phyloP scores from a whole-genome alignment of 64 coral and sea anemone genomes.

The Montipora capricornis region DNA sequence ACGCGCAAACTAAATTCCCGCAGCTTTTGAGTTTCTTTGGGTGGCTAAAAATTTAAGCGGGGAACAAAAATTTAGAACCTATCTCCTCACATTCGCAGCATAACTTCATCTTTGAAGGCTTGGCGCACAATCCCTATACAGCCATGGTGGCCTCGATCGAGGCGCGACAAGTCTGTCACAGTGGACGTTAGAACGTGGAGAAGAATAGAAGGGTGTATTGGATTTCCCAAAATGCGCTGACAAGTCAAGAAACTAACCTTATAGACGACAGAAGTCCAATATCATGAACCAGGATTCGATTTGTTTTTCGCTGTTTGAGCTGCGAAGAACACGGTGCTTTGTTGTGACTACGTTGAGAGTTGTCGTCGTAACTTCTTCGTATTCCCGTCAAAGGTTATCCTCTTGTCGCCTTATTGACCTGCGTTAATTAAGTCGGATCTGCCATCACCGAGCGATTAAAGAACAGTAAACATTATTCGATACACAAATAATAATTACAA shows the following conservation, averaged over 20 bases:
- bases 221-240: background rate
- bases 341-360: background rate
- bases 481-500: background rate
- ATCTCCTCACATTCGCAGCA: too few species aligned
- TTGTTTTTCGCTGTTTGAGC: background rate
- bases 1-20: background rate
- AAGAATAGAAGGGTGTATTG: background rate
- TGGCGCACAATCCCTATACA: too few species aligned
- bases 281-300: background rate
- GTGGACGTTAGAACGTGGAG: too few species aligned
- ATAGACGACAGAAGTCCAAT: background rate
- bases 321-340: background rate
- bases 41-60: too few species aligned
- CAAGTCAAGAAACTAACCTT: background rate
- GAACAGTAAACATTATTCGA: background rate
- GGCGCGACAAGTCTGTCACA: too few species aligned
- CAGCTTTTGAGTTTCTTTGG: too few species aligned
- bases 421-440: conserved; percentile 10
- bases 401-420: conserved; percentile 11
- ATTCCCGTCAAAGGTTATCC: background rate
- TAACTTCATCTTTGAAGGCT: too few species aligned
- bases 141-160: too few species aligned
- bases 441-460: background rate
- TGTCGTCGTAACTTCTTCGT: too few species aligned
- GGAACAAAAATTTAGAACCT: too few species aligned